phyloP scores from a whole-genome alignment of 1,140 invertebrate genomes.

The silkworm (Bombyx mori) region DNA sequence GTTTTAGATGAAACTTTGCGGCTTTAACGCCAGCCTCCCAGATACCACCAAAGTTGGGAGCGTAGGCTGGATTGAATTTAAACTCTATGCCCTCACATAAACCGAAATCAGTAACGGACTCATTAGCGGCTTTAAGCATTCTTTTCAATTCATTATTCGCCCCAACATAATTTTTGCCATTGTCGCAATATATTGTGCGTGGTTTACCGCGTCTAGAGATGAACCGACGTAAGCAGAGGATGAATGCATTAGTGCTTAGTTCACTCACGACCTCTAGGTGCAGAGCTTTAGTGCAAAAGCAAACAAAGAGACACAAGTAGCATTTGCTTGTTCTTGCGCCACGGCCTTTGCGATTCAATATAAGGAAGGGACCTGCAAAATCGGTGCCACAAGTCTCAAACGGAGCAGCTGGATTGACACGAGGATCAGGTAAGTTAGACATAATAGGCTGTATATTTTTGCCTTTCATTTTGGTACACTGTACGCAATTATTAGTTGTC shows the following conservation, averaged over 20 bases:
- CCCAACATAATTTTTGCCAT: constrained; percentile 21
- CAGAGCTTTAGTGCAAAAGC: constrained; percentile 14
- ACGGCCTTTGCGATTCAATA: constrained; percentile 7
- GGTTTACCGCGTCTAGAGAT: constrained; percentile 9
- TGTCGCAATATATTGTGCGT: constrained; percentile 16
- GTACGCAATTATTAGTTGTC: constrained; percentile 11
- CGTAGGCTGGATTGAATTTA: too few relatives aligned
- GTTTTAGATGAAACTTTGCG: too few relatives aligned
- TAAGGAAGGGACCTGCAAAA: constrained; percentile 6
- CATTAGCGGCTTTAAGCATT: constrained; percentile 9
- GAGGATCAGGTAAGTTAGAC: too few relatives aligned
- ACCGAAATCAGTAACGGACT: neutral
- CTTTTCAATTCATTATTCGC: constrained; percentile 15
- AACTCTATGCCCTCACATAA: too few relatives aligned
- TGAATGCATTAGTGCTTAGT: constrained; percentile 9
- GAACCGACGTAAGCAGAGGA: constrained; percentile 6
- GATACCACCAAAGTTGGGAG: too few relatives aligned
- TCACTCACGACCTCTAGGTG: constrained; percentile 14
- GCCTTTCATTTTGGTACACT: constrained; percentile 6
- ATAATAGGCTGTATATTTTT: constrained; percentile 10
- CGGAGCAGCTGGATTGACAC: too few relatives aligned
- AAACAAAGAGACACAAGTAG: constrained; percentile 18
- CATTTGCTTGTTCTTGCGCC: constrained; percentile 13
- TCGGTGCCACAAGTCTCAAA: too few relatives aligned
- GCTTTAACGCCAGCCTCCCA: too few relatives aligned